Evolutionary conservation across 2,113 vertebrate genomes (phyloP).

Genomic region (Megaleporinus macrocephalus): DNA sequence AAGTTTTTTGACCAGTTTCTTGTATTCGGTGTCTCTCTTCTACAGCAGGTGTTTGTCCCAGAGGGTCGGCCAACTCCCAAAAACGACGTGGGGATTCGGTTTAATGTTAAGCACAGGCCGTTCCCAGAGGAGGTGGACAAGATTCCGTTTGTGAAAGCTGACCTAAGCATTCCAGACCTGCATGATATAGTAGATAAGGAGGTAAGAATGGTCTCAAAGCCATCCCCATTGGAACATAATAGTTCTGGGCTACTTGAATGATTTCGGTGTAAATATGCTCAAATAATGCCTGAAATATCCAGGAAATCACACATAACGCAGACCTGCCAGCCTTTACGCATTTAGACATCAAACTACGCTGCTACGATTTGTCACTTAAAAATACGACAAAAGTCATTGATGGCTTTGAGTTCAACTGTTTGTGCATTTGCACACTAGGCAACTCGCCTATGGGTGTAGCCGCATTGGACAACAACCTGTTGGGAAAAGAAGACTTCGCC

Average conservation of each 20-base stretch:
- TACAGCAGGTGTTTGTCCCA: conserved; percentile 82
- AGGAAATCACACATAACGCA: no score
- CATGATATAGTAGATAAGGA: conserved; percentile 85
- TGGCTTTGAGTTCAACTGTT: no score
- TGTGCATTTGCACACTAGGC: no score
- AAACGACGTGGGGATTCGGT: conserved; percentile 84
- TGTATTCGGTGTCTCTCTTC: not conserved
- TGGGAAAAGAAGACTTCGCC: no score
- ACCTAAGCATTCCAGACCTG: conserved; percentile 89
- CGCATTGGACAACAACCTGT: no score
- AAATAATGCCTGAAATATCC: no score
- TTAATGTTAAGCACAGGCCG: conserved; percentile 86
- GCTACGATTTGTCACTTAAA: no score
- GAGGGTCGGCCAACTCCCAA: conserved; percentile 80
- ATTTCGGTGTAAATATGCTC: not conserved
- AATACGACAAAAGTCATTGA: no score
- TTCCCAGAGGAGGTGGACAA: conserved; percentile 88
- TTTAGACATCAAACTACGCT: no score
- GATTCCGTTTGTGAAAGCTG: conserved; percentile 89
- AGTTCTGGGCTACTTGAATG: not conserved
- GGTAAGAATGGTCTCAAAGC: conserved; percentile 70
- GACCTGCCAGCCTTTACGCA: no score
- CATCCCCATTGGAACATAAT: not conserved
- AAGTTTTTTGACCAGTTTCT: not conserved
- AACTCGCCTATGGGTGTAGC: no score